A percentile compares a stretch with the other conserved stretches of the same genome.
phyloP scores from a whole-genome alignment of 2,888 invertebrate genomes.

The Rhamnusium bicolor region DNA sequence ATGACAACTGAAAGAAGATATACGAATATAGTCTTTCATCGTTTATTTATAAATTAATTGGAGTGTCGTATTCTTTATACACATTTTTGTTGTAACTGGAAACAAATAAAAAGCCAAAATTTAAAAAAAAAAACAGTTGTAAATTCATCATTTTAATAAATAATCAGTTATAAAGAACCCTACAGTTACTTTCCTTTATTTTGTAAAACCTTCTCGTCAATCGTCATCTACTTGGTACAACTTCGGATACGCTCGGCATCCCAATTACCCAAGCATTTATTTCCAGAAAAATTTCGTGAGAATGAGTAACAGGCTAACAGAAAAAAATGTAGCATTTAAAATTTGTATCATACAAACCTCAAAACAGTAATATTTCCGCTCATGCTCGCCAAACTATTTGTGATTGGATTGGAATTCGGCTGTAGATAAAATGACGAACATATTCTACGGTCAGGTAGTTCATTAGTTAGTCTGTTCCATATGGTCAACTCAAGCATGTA shows the following conservation, averaged over 20 bases:
- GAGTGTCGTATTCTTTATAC: no score
- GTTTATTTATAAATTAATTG: no score
- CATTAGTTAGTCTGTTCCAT: slow-evolving; percentile 13
- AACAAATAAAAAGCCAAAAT: no score
- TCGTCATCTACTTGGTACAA: no score
- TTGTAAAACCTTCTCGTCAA: no score
- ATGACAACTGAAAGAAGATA: no score
- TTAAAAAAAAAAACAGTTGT: no score
- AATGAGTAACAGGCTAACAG: neutral
- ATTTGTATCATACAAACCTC: neutral
- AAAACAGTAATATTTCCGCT: neutral
- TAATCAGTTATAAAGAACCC: no score
- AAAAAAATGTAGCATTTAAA: slow-evolving; percentile 22
- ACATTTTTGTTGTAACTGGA: no score
- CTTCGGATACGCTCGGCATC: neutral
- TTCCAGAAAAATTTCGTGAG: slow-evolving; percentile 16
- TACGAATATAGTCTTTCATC: no score
- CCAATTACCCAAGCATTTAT: neutral
- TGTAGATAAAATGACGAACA: neutral
- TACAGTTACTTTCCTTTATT: no score
- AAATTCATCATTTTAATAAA: no score
- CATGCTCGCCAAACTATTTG: neutral
- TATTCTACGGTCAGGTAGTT: neutral
- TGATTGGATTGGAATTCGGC: neutral
- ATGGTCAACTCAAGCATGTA: slow-evolving; percentile 13